phyloP scores from a whole-genome alignment of 2,113 vertebrate species.

The Dipodomys ordii region DNA sequence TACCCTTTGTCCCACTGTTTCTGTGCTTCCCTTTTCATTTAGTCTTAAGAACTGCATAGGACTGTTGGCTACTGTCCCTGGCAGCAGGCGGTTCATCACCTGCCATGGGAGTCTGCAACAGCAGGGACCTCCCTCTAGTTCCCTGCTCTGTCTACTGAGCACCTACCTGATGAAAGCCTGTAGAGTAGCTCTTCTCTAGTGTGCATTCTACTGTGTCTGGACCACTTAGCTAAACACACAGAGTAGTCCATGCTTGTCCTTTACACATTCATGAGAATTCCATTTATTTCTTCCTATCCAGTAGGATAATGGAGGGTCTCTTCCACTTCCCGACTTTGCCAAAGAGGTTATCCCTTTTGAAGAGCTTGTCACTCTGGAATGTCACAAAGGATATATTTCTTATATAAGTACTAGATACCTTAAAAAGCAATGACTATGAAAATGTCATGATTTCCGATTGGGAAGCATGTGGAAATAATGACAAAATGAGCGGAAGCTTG shows the following conservation, averaged over 20 bases:
- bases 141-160: neutral
- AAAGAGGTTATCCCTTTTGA: neutral
- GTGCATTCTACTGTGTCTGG: neutral
- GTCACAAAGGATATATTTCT: neutral
- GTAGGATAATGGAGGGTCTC: neutral
- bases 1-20: no score
- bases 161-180: neutral
- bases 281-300: neutral
- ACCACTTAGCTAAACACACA: neutral
- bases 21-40: neutral
- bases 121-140: neutral
- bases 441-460: neutral
- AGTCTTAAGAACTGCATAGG: neutral
- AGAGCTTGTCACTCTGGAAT: neutral
- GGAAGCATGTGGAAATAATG: neutral
- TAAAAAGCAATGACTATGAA: neutral
- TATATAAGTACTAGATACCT: constrained; percentile 5
- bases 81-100: neutral
- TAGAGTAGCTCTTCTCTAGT: neutral
- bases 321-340: neutral
- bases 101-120: neutral
- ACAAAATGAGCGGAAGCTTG: neutral
- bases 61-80: neutral
- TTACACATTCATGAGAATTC: neutral
- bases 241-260: no score